Evolutionary conservation across 2,113 vertebrate species (phyloP).

Genomic region (Brienomyrus brachyistius): DNA sequence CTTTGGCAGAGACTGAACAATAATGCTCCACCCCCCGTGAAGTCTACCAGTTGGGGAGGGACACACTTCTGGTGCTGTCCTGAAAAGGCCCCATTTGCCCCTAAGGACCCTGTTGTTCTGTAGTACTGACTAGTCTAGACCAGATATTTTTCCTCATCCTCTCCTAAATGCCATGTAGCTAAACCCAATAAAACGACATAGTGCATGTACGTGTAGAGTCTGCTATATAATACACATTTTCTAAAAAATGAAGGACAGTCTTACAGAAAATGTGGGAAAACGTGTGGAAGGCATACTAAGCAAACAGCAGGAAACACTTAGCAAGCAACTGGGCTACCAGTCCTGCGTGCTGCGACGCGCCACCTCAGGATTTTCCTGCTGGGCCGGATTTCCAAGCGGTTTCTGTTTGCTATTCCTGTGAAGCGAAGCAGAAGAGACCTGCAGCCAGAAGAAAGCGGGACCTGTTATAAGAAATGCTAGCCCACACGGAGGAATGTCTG

Average conservation of each 20-base stretch:
- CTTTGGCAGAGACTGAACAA: not conserved
- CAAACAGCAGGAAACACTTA: not conserved
- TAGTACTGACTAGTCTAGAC: not conserved
- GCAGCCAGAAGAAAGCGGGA: not conserved
- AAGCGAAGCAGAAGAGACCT: not conserved
- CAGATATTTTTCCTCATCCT: not conserved
- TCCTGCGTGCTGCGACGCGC: not conserved
- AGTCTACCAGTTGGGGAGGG: not conserved
- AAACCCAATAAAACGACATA: not conserved
- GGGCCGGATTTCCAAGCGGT: not conserved
- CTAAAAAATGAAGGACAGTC: not conserved
- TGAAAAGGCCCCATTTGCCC: not conserved
- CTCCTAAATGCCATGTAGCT: not conserved
- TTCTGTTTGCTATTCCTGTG: not conserved
- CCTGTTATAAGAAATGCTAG: not conserved
- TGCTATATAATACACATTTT: not conserved
- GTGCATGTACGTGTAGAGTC: not conserved
- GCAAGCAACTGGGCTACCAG: not conserved
- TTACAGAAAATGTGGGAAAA: not conserved
- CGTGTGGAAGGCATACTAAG: not conserved
- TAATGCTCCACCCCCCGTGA: not conserved
- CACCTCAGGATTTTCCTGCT: constrained; percentile 1
- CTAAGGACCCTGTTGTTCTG: not conserved
- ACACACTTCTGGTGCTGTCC: not conserved
- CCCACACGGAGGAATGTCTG: not conserved